Evolutionary conservation across 2,888 invertebrate species (phyloP).

Genomic region (Spisula solida): DNA sequence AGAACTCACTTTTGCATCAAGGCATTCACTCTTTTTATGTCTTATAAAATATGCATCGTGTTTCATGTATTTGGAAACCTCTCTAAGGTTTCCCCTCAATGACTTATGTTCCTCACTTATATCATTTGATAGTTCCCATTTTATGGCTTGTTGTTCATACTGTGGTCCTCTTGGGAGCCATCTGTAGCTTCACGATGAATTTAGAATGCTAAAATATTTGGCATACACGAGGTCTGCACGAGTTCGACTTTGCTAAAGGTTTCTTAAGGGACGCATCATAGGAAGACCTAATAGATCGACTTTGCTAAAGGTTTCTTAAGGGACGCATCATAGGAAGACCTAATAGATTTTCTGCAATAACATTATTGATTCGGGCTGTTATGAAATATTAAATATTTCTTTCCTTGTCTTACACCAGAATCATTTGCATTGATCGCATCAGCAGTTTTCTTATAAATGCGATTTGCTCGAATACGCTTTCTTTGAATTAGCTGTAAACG

Average conservation of each 20-base stretch:
- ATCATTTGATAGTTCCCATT: conserved; percentile 6
- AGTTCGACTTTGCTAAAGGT: conserved; percentile 11
- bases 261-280: conserved; percentile 33
- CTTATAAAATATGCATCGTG: background rate
- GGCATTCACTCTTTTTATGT: background rate
- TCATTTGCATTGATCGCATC: conserved; percentile 28
- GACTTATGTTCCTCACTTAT: conserved; percentile 19
- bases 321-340: no score
- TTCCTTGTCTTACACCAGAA: background rate
- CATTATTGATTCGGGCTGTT: conserved; percentile 37
- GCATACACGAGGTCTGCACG: conserved; percentile 28
- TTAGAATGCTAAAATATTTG: conserved; percentile 20
- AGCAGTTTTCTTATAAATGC: conserved; percentile 22
- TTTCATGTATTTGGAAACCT: background rate
- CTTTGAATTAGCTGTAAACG: background rate
- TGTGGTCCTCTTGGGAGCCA: background rate
- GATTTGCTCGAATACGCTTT: background rate
- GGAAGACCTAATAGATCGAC: conserved; percentile 18
- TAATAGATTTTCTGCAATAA: conserved; percentile 29
- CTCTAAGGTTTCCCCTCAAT: background rate
- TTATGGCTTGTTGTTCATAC: conserved; percentile 24
- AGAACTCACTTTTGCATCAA: background rate
- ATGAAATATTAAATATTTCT: conserved; percentile 50
- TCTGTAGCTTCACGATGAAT: conserved; percentile 28
- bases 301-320: no score